These are phyloP conservation scores for Pontoporia blainvillei DNA, from an alignment of 2,113 vertebrate genomes.

Conservation along the genomic window DNA sequence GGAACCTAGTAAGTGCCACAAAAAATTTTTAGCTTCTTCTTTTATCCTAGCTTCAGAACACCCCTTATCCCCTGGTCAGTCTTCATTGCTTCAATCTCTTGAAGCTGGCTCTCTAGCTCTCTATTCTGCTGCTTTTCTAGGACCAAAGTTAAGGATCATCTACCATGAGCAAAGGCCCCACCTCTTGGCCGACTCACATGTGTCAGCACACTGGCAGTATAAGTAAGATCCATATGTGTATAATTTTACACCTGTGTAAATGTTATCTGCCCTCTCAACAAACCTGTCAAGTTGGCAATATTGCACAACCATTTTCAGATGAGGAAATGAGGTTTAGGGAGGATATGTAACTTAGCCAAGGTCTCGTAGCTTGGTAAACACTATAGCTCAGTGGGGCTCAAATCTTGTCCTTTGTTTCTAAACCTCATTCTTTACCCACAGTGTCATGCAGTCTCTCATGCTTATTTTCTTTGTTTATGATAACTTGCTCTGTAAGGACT, in stretches of 20 bases:
- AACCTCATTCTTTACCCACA: background rate
- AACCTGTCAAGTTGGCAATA: background rate
- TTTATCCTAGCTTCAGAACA: background rate
- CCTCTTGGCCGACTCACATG: background rate
- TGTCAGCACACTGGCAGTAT: background rate
- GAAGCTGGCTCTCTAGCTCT: background rate
- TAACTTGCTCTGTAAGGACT: background rate
- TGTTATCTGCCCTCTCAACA: background rate
- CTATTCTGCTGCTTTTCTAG: background rate
- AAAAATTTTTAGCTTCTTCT: background rate
- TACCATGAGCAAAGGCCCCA: background rate
- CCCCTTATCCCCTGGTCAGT: background rate
- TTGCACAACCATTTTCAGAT: background rate
- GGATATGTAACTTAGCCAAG: background rate
- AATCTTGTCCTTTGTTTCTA: background rate
- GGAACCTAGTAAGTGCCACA: background rate
- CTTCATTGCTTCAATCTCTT: background rate
- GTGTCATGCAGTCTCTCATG: background rate
- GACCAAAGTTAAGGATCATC: background rate
- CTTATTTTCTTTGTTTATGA: background rate
- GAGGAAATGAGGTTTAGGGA: background rate
- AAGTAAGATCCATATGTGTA: background rate
- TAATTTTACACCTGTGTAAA: background rate
- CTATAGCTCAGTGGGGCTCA: background rate
- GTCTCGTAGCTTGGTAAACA: background rate